Conservation (phyloP, 2,797 vertebrate genomes). For the Hypotaenidia okinawae region DNA sequence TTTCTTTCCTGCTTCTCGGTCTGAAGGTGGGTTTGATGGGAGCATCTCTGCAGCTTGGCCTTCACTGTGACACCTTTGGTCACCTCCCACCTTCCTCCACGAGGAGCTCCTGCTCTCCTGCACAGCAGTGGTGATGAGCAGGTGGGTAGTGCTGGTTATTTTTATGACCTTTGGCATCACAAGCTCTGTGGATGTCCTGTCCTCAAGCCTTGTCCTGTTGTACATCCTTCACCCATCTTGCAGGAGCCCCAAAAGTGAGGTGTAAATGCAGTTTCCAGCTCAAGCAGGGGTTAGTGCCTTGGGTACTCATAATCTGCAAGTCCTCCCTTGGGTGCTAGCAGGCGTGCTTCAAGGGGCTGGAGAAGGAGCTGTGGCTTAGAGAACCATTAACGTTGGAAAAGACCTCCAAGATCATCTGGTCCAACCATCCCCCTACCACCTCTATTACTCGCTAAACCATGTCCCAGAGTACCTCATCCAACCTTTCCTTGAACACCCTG, state of each 20-base stretch:
- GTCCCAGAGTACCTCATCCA: too few relatives aligned
- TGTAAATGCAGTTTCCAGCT: fast-evolving
- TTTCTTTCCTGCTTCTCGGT: not conserved
- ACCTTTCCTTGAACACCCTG: too few relatives aligned
- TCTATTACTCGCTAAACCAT: too few relatives aligned
- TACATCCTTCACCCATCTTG: too few relatives aligned
- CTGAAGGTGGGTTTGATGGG: not conserved
- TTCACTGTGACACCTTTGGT: fast-evolving
- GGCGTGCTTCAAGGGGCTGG: not conserved
- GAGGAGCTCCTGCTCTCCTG: not conserved
- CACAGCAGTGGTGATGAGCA: not conserved
- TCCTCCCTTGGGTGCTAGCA: not conserved
- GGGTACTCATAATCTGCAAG: not conserved
- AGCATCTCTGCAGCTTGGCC: not conserved
- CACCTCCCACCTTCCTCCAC: too few relatives aligned
- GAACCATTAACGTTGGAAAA: too few relatives aligned
- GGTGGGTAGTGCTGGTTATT: too few relatives aligned
- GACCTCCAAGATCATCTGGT: too few relatives aligned
- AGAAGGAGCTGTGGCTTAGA: not conserved
- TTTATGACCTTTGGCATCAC: not conserved
- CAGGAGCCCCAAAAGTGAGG: not conserved
- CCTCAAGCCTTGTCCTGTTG: not conserved
- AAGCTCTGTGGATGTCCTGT: not conserved
- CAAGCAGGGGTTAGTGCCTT: not conserved
- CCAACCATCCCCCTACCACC: too few relatives aligned